Evolutionary conservation across 2,113 vertebrate species (phyloP).

Genomic region (Chitala chitala): DNA sequence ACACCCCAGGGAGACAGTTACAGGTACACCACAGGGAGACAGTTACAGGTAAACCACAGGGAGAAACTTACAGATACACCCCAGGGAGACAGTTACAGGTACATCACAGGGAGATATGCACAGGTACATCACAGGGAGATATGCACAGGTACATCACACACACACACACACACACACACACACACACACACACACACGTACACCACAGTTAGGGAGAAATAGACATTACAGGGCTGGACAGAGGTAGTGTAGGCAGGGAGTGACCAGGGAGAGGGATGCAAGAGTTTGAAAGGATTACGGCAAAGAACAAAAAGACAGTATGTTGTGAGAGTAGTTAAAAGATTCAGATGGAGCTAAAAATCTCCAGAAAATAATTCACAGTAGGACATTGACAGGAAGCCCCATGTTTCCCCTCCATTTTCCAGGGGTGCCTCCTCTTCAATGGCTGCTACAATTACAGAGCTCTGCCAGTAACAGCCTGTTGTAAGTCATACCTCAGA

Average conservation of each 20-base stretch:
- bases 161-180: too few relatives aligned
- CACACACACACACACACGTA: too few relatives aligned
- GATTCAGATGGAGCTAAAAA: constrained; percentile 26
- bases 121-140: too few relatives aligned
- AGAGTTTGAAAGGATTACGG: constrained; percentile 32
- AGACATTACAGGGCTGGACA: constrained; percentile 35
- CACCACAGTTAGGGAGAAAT: constrained; percentile 25
- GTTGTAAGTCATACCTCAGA: constrained; percentile 34
- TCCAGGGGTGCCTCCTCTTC: constrained; percentile 42
- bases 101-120: too few relatives aligned
- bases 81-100: too few relatives aligned
- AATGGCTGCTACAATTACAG: constrained; percentile 26
- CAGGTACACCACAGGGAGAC: too few relatives aligned
- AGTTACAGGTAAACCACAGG: too few relatives aligned
- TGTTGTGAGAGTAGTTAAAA: constrained; percentile 11
- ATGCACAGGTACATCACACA: too few relatives aligned
- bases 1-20: too few relatives aligned
- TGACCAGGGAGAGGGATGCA: constrained; percentile 22
- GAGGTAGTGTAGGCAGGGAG: constrained; percentile 24
- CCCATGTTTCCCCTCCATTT: constrained; percentile 44
- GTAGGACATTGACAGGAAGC: constrained; percentile 52
- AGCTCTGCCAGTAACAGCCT: constrained; percentile 34
- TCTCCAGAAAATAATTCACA: constrained; percentile 46
- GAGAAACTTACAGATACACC: too few relatives aligned
- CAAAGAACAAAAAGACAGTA: not conserved